These are phyloP conservation scores for Ennomos erosarius DNA, from an alignment of 2,888 invertebrate genomes.

Conservation along the genomic window DNA sequence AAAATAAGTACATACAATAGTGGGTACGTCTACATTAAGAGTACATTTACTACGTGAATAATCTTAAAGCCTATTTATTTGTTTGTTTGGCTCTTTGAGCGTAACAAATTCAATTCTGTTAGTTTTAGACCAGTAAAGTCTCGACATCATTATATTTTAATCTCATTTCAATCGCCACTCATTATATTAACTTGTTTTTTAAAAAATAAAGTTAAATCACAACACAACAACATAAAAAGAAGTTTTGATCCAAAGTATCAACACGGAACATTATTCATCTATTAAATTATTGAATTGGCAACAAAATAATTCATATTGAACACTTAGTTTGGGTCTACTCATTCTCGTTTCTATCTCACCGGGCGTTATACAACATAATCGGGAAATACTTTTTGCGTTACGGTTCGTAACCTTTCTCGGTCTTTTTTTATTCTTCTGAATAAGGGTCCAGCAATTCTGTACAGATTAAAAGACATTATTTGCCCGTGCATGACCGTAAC, in stretches of 20 bases:
- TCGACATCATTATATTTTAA: no score
- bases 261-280: constrained; percentile 8
- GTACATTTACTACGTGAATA: constrained; percentile 7
- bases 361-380: constrained; percentile 68
- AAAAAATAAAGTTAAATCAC: no score
- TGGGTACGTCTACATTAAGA: not conserved
- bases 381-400: constrained; percentile 70
- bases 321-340: constrained; percentile 43
- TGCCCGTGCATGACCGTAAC: constrained; percentile 68
- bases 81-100: no score
- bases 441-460: constrained; percentile 70
- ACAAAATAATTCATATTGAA: constrained; percentile 48
- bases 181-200: no score
- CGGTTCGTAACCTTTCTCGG: constrained; percentile 63
- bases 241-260: no score
- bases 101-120: no score
- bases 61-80: no score
- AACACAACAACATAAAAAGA: no score
- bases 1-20: not conserved
- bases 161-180: no score
- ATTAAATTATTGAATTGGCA: constrained; percentile 32
- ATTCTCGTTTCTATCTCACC: constrained; percentile 50
- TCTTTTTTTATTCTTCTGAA: constrained; percentile 69
- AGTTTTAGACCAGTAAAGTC: no score
- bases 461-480: constrained; percentile 81